Percentiles rank a stretch among this genome's conserved stretches.
These are phyloP conservation scores for Sarcophaga bullata DNA, from an alignment of 1,140 invertebrate genomes.

Conservation along the genomic window DNA sequence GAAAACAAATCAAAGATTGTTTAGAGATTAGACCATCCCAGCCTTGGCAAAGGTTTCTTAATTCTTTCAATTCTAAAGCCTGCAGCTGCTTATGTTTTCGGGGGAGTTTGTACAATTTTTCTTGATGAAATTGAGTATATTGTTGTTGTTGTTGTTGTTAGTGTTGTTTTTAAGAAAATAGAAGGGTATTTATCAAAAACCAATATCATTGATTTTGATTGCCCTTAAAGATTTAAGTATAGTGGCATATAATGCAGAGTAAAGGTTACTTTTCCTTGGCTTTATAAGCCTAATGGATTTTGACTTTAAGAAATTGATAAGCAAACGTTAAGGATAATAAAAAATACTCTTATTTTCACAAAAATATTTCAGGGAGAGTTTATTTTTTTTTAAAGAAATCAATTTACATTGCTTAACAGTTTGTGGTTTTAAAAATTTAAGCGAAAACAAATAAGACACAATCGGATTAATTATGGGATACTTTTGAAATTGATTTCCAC, in stretches of 20 bases:
- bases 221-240: conserved; percentile 8
- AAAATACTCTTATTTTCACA: too few relatives aligned
- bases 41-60: neutral
- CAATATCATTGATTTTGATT: conserved; percentile 27
- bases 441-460: neutral
- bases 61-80: neutral
- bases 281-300: conserved; percentile 24
- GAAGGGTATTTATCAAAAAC: conserved; percentile 21
- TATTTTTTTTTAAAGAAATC: neutral
- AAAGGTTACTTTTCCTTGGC: neutral
- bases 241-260: neutral
- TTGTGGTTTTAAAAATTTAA: neutral
- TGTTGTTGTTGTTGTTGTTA: neutral
- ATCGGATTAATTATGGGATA: neutral
- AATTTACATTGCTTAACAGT: neutral
- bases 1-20: conserved; percentile 26
- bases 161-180: neutral
- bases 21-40: neutral
- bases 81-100: neutral
- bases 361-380: neutral
- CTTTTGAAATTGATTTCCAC: neutral
- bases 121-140: neutral
- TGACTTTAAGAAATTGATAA: conserved; percentile 12
- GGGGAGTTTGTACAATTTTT: too few relatives aligned
- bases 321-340: neutral